Evolutionary conservation across 1,140 invertebrate species (phyloP), one percentile per base, ranked within the genome.

Genomic region (Helicoverpa armigera): DNA sequence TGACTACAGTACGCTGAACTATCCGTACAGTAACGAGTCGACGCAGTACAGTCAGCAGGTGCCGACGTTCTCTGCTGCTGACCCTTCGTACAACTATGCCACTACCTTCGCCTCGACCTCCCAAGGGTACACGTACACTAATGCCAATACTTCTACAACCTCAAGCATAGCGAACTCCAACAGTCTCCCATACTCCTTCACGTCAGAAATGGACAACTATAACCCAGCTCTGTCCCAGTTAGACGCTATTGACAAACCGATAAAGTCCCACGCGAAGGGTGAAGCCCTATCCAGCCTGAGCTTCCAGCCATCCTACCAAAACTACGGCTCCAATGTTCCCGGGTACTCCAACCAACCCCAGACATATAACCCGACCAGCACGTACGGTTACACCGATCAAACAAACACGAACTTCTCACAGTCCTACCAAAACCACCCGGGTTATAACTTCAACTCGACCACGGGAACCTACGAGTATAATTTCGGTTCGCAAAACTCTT

Each of bases 381-480:
- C 81, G 2, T 86, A 88, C 16, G 58, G 58, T n/a, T 86, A 86
- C 51, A 43, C 78, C 10, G 85, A 90, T n/a, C 86, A 86, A 82
- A 56, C 74, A 3, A 89, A 85, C 74, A 76, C 67, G 13, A 89
- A 82, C 61, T 89, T 90, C 63, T 76, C 85, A 13, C 86, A 91
- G n/a, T 93, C 89, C 50, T 96, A 96, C 80, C 94, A 95, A 83
- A 95, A 95, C 29, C 96, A 96, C 87, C 95, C 96, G 10, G 95
- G 95, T 16, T 96, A 96, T 73, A 92, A 89, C 1, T 96, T 90
- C 81, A 96, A 96, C 83, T 56, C 86, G 3, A 82, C 85, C 0
- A 90, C 92, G 2, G 95, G 95, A 0, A 87, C 84, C 12, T 96
- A 96, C 81, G 94, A 95, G 16, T 96, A 96, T 78, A 95, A 89